A percentile compares a stretch with the other conserved stretches of the same genome.
Conservation (phyloP, 2,797 vertebrate species). For the Sandelia bainsii region DNA sequence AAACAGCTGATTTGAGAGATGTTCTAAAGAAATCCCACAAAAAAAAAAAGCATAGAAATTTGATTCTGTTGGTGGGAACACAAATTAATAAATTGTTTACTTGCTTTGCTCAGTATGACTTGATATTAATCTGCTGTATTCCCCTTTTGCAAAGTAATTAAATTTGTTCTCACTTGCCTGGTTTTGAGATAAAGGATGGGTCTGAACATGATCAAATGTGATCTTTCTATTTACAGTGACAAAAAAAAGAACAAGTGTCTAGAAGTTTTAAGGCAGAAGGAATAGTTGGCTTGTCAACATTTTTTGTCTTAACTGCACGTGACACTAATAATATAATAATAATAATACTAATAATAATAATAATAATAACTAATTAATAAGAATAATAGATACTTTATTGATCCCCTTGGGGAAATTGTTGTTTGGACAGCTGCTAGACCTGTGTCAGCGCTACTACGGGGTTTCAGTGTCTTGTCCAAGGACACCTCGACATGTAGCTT, state of each 20-base stretch:
- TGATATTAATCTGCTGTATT: conserved; percentile 49
- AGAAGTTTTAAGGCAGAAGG: neutral
- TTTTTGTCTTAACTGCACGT: conserved; percentile 30
- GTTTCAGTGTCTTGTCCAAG: no score
- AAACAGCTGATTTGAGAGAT: conserved; percentile 36
- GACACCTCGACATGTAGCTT: no score
- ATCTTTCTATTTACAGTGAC: conserved; percentile 15
- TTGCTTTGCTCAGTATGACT: conserved; percentile 22
- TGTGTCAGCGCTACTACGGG: no score
- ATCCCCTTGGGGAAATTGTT: no score
- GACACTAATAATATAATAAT: no score
- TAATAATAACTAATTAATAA: no score
- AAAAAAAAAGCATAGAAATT: conserved; percentile 8
- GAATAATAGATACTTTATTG: no score
- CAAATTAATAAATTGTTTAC: conserved; percentile 40
- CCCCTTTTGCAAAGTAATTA: neutral
- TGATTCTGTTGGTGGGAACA: conserved; percentile 3
- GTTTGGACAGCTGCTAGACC: no score
- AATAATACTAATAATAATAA: no score
- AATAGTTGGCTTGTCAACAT: conserved; percentile 12
- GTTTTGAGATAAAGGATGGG: neutral
- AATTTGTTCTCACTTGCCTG: conserved; percentile 6
- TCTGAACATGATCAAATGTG: neutral
- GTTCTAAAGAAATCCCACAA: conserved; percentile 31
- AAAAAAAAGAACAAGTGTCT: neutral